Conservation (phyloP, 2,113 vertebrate genomes). For the Tinamus guttatus region DNA sequence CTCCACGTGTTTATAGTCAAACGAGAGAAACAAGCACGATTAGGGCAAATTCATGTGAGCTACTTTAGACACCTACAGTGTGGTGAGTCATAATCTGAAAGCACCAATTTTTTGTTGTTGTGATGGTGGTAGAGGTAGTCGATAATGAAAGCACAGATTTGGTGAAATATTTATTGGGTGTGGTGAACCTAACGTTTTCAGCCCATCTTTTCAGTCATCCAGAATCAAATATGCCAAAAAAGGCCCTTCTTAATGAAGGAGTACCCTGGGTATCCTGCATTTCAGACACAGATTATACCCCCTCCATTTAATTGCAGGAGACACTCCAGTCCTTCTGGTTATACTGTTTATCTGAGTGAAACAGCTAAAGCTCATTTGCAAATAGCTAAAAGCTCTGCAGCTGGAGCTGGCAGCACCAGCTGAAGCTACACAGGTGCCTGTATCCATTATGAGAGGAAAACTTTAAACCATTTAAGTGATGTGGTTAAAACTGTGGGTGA, state of each 20-base stretch:
- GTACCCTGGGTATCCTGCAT: fast-evolving
- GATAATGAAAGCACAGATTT: background rate
- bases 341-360: background rate
- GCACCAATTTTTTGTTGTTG: background rate
- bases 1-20: background rate
- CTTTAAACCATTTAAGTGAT: background rate
- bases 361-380: background rate
- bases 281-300: background rate
- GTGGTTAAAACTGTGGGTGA: background rate
- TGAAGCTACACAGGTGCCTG: background rate
- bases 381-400: background rate
- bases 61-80: background rate
- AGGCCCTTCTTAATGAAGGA: background rate
- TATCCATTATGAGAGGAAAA: background rate
- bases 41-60: fast-evolving
- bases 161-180: background rate
- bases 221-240: background rate
- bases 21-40: background rate
- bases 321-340: conserved; percentile 14
- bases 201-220: background rate
- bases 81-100: background rate
- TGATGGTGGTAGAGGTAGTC: background rate
- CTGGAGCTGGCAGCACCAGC: background rate
- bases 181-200: background rate
- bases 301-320: background rate